Percentiles rank a stretch among this genome's conserved stretches.
Evolutionary conservation across 2,888 invertebrate species (phyloP).

Genomic region (Nemoura dubitans): DNA sequence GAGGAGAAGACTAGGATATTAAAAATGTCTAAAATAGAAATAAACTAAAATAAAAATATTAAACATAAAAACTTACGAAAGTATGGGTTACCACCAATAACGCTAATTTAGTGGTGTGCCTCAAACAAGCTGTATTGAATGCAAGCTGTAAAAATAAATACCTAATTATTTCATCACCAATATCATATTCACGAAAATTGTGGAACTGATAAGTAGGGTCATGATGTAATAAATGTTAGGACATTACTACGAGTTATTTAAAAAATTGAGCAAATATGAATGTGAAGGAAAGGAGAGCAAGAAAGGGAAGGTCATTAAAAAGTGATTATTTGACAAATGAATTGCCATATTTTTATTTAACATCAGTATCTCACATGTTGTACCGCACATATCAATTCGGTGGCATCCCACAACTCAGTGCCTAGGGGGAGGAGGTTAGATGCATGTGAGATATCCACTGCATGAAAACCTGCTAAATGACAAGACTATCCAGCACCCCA

Average conservation of each 20-base stretch:
- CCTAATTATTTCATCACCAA: not conserved
- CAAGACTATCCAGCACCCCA: no score
- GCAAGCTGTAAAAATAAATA: not conserved
- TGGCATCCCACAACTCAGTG: no score
- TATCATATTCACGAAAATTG: not conserved
- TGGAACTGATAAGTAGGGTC: not conserved
- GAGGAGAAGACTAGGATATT: not conserved
- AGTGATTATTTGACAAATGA: not conserved
- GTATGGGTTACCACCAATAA: not conserved
- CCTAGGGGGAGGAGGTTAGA: no score
- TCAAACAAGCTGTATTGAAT: not conserved
- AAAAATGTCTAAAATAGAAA: not conserved
- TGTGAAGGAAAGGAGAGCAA: not conserved
- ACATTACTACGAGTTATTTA: no score
- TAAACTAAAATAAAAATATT: slow-evolving; percentile 15
- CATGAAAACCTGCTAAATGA: no score
- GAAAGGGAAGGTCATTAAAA: not conserved
- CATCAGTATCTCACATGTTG: not conserved
- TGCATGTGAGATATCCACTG: no score
- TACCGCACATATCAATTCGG: not conserved
- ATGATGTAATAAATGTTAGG: not conserved
- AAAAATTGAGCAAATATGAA: not conserved
- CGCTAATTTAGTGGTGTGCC: not conserved
- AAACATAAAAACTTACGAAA: not conserved
- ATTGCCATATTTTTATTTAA: not conserved